A percentile compares a stretch with the other conserved stretches of the same genome.
These are phyloP conservation scores for Oscheius myriophilus DNA, from an alignment of 2,888 invertebrate genomes.

Conservation along the genomic window DNA sequence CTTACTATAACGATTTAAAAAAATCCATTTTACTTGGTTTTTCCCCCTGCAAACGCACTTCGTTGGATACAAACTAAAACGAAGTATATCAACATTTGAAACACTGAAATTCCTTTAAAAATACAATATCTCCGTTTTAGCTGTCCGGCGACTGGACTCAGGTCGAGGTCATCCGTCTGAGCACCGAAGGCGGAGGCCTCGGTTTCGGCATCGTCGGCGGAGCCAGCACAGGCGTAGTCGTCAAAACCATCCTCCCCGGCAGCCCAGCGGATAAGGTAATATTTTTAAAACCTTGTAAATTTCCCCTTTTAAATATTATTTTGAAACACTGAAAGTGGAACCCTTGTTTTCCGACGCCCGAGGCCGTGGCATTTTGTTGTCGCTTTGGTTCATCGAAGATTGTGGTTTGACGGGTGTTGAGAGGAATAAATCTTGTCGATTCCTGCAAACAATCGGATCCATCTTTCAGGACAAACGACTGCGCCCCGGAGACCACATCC, in stretches of 20 bases:
- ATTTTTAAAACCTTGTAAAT: neutral
- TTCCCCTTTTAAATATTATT: neutral
- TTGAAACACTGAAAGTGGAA: neutral
- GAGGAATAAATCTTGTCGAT: no score
- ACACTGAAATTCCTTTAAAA: neutral
- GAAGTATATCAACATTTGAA: no score
- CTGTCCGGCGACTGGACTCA: slow-evolving; percentile 99
- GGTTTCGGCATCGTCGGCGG: slow-evolving; percentile 97
- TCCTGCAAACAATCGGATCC: no score
- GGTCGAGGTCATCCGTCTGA: slow-evolving; percentile 95
- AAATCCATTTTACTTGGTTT: no score
- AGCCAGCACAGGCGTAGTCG: slow-evolving; percentile 96
- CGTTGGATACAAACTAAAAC: no score
- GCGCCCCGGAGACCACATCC: slow-evolving; percentile 95
- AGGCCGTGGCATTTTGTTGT: neutral
- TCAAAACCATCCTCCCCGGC: slow-evolving; percentile 95
- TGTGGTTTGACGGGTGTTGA: no score
- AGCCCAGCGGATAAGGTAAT: slow-evolving; percentile 93
- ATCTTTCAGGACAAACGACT: slow-evolving; percentile 85
- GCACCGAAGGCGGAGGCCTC: slow-evolving; percentile 83
- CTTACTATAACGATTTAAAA: no score
- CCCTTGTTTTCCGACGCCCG: neutral
- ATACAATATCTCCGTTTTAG: slow-evolving; percentile 72
- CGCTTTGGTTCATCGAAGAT: no score
- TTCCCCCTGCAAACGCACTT: no score